phyloP scores from a whole-genome alignment of 2,113 vertebrate species.

The Melanotaenia duboulayi region DNA sequence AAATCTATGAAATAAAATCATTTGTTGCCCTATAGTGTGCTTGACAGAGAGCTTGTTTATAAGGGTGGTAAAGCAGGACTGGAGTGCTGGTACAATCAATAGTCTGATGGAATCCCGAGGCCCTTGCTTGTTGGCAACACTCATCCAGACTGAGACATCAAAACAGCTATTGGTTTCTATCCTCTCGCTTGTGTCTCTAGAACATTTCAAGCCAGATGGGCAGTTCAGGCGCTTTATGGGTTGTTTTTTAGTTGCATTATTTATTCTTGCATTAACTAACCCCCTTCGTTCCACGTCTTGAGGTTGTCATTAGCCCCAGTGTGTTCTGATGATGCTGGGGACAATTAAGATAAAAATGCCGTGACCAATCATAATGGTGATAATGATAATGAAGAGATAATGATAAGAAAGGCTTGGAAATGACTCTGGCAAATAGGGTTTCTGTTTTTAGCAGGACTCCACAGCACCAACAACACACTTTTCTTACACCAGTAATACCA shows the following conservation, averaged over 20 bases:
- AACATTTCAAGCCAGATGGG: conserved; percentile 53
- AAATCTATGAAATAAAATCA: conserved; percentile 80
- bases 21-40: conserved; percentile 72
- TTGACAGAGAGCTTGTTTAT: conserved; percentile 75
- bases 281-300: conserved; percentile 22
- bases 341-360: conserved; percentile 68
- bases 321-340: conserved; percentile 54
- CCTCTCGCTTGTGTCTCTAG: conserved; percentile 40
- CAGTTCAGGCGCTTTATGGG: conserved; percentile 37
- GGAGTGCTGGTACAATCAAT: conserved; percentile 67
- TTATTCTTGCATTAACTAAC: conserved; percentile 49
- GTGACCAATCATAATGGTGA: conserved; percentile 64
- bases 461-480: conserved; percentile 39
- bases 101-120: conserved; percentile 67
- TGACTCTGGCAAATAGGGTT: conserved; percentile 50
- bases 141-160: conserved; percentile 73
- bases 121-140: conserved; percentile 45
- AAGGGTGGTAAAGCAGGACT: conserved; percentile 72
- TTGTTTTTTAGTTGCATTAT: conserved; percentile 57
- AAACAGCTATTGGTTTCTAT: conserved; percentile 59
- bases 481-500: conserved; percentile 38
- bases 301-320: conserved; percentile 65
- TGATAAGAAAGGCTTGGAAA: conserved; percentile 67
- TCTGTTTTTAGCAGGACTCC: conserved; percentile 48
- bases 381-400: conserved; percentile 72